A percentile compares a stretch with the other conserved stretches of the same genome.
These are phyloP conservation scores for Drosophila subquinaria DNA, from an alignment of 2,888 invertebrate species.

Conservation along the genomic window DNA sequence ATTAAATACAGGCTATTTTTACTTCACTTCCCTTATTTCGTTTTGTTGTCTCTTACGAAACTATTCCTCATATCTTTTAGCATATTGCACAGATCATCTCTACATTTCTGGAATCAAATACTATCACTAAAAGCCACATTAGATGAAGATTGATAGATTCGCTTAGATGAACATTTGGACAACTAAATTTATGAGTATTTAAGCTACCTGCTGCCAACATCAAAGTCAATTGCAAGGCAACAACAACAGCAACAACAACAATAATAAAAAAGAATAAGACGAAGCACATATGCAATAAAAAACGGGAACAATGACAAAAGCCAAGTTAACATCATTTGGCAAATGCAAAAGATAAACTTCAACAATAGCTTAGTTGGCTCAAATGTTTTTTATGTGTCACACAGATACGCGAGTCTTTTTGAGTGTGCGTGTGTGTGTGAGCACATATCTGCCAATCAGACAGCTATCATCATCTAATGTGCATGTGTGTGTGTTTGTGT, in stretches of 20 bases:
- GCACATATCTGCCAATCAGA: conserved; percentile 52
- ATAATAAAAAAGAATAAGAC: background rate
- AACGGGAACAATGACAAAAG: conserved; percentile 36
- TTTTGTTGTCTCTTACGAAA: background rate
- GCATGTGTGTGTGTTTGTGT: background rate
- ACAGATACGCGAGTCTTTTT: conserved; percentile 30
- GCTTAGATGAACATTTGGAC: conserved; percentile 32
- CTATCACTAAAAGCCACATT: conserved; percentile 34
- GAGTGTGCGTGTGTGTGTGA: conserved; percentile 7
- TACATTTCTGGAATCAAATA: conserved; percentile 24
- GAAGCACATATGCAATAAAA: conserved; percentile 17
- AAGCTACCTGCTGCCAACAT: conserved; percentile 63
- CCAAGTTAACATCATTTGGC: conserved; percentile 66
- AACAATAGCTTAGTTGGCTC: conserved; percentile 75
- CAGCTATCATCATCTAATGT: conserved; percentile 56
- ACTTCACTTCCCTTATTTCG: too few species aligned
- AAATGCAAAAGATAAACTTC: conserved; percentile 76
- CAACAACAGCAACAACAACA: conserved; percentile 16
- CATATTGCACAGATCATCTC: conserved; percentile 4
- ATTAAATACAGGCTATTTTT: too few species aligned
- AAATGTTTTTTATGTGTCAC: conserved; percentile 68
- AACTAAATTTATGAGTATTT: conserved; percentile 60
- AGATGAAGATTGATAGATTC: conserved; percentile 44
- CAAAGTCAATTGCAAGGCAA: conserved; percentile 46
- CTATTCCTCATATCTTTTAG: background rate